These are phyloP conservation scores for Stictocephala bisonia DNA, from an alignment of 2,888 invertebrate species.

Conservation along the genomic window DNA sequence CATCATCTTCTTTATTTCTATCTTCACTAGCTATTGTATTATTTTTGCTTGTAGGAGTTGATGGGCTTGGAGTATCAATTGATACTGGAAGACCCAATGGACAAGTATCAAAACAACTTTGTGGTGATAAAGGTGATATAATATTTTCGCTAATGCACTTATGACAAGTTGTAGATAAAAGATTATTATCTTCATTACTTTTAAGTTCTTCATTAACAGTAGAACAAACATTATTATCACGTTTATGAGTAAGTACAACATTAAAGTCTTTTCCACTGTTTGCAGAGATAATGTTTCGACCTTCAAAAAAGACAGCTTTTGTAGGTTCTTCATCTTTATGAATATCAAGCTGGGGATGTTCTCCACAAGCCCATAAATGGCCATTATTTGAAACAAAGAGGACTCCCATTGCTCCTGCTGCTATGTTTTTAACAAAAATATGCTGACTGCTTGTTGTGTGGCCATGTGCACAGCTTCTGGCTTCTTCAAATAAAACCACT, in stretches of 20 bases:
- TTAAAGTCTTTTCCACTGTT: constrained; percentile 83
- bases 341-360: constrained; percentile 75
- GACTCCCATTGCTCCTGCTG: constrained; percentile 72
- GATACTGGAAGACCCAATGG: constrained; percentile 72
- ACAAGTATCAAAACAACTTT: constrained; percentile 74
- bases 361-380: constrained; percentile 77
- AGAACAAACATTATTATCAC: constrained; percentile 71
- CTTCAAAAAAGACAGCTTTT: constrained; percentile 76
- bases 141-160: constrained; percentile 72
- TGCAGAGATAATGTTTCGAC: constrained; percentile 75
- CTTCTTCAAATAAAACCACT: constrained; percentile 73
- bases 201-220: constrained; percentile 68
- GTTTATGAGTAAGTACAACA: constrained; percentile 73
- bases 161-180: constrained; percentile 75
- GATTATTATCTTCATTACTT: constrained; percentile 52
- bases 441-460: constrained; percentile 72
- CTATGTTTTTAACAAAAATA: constrained; percentile 73
- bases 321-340: constrained; percentile 69
- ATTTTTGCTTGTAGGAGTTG: constrained; percentile 69
- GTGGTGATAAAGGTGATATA: constrained; percentile 70
- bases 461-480: constrained; percentile 74
- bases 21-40: constrained; percentile 65
- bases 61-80: constrained; percentile 71
- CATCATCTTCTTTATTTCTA: constrained; percentile 69
- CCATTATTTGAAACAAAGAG: constrained; percentile 75